phyloP scores from a whole-genome alignment of 2,888 invertebrate species.

The Lordiphosa andalusiaca region DNA sequence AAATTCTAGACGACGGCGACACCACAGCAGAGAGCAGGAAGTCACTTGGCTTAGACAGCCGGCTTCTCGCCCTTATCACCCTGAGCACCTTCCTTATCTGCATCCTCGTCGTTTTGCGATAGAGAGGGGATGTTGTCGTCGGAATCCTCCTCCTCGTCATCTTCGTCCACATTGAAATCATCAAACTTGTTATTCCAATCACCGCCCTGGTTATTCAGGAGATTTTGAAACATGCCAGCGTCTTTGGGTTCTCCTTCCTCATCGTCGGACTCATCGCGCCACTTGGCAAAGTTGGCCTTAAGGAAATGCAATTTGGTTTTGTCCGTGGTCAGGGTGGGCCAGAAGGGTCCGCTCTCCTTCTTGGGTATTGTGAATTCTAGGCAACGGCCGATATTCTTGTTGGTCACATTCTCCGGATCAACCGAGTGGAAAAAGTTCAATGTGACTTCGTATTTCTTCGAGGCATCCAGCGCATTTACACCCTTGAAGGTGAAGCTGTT shows the following conservation, averaged over 20 bases:
- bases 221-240: slow-evolving; percentile 57
- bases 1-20: slow-evolving; percentile 31
- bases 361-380: slow-evolving; percentile 88
- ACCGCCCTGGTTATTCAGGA: slow-evolving; percentile 53
- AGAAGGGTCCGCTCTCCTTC: slow-evolving; percentile 88
- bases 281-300: slow-evolving; percentile 98
- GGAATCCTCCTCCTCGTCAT: slow-evolving; percentile 85
- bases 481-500: slow-evolving; percentile 91
- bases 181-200: slow-evolving; percentile 82
- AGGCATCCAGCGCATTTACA: slow-evolving; percentile 88
- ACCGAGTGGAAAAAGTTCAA: slow-evolving; percentile 92
- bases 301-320: slow-evolving; percentile 96
- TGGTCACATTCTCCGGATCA: slow-evolving; percentile 88
- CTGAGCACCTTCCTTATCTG: slow-evolving; percentile 67
- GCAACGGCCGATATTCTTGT: slow-evolving; percentile 87
- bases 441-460: slow-evolving; percentile 92
- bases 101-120: slow-evolving; percentile 77
- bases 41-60: slow-evolving; percentile 45
- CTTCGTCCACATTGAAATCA: slow-evolving; percentile 85
- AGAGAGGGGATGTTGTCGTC: slow-evolving; percentile 84
- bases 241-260: slow-evolving; percentile 83
- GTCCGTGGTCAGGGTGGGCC: slow-evolving; percentile 93
- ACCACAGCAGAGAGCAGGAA: slow-evolving; percentile 10
- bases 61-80: slow-evolving; percentile 64
- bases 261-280: slow-evolving; percentile 97